A percentile compares a stretch with the other conserved stretches of the same genome.
Evolutionary conservation across 2,888 invertebrate species (phyloP).

Genomic region (Leptogaster cylindrica): DNA sequence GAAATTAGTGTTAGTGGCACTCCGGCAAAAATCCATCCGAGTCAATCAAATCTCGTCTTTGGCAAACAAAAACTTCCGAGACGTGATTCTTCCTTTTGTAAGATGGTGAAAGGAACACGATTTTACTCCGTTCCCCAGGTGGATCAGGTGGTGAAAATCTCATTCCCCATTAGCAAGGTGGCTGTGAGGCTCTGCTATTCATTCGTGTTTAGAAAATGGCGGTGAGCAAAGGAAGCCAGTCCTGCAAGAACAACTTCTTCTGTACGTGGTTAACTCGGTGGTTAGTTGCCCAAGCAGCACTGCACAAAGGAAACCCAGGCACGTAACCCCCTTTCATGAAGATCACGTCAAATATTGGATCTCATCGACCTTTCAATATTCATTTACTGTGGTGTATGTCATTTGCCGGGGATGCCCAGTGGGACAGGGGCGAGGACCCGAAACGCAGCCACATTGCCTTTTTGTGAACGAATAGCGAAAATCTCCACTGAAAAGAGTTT

Average conservation of each 20-base stretch:
- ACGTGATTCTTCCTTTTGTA: slow-evolving; percentile 25
- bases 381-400: slow-evolving; percentile 30
- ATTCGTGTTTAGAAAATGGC: no score
- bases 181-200: no score
- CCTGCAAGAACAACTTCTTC: slow-evolving; percentile 9
- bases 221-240: no score
- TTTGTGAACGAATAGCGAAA: neutral
- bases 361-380: slow-evolving; percentile 43
- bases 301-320: neutral
- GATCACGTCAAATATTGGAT: slow-evolving; percentile 54
- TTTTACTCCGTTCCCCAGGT: neutral
- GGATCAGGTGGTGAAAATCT: neutral
- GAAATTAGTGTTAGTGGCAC: slow-evolving; percentile 41
- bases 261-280: slow-evolving; percentile 34
- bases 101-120: neutral
- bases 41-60: slow-evolving; percentile 32
- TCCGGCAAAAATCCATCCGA: slow-evolving; percentile 15
- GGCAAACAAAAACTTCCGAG: slow-evolving; percentile 33
- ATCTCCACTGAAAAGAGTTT: slow-evolving; percentile 4
- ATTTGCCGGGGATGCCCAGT: slow-evolving; percentile 12
- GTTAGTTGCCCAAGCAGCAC: slow-evolving; percentile 9
- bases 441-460: no score
- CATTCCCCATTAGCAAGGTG: no score
- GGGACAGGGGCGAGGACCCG: neutral
- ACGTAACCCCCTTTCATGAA: slow-evolving; percentile 50